Evolutionary conservation across 2,888 invertebrate species (phyloP).

Genomic region (Entomobrya proxima): DNA sequence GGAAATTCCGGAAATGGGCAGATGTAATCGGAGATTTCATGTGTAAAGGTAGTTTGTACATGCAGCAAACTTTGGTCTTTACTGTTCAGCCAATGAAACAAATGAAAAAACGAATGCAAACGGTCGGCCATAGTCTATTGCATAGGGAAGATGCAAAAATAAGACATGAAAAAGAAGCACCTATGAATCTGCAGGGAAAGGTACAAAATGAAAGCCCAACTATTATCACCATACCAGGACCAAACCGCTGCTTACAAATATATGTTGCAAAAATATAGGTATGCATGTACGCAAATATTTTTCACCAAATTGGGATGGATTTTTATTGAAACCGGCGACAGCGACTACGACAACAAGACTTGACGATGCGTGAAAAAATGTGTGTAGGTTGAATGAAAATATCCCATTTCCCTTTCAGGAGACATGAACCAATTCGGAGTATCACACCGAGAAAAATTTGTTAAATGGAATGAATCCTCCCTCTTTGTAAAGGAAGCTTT

Average conservation of each 20-base stretch:
- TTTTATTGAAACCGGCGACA: conserved; percentile 19
- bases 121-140: background rate
- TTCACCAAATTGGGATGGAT: background rate
- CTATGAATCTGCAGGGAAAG: too few relatives aligned
- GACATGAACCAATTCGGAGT: background rate
- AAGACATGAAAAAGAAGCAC: conserved; percentile 32
- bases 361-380: conserved; percentile 31
- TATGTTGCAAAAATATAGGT: background rate
- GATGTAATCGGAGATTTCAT: conserved; percentile 59
- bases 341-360: conserved; percentile 3
- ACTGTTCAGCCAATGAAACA: background rate
- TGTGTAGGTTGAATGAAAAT: conserved; percentile 27
- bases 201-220: too few relatives aligned
- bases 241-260: background rate
- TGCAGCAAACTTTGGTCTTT: background rate
- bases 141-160: background rate
- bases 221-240: background rate
- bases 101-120: background rate
- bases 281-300: background rate
- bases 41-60: conserved; percentile 39
- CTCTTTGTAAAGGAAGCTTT: background rate
- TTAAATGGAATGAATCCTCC: background rate
- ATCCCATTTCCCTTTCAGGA: conserved; percentile 13
- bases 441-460: background rate
- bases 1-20: conserved; percentile 45